Base-by-base conservation (phyloP, 2,888 invertebrate species). In the Lamellibrachia columna region DNA sequence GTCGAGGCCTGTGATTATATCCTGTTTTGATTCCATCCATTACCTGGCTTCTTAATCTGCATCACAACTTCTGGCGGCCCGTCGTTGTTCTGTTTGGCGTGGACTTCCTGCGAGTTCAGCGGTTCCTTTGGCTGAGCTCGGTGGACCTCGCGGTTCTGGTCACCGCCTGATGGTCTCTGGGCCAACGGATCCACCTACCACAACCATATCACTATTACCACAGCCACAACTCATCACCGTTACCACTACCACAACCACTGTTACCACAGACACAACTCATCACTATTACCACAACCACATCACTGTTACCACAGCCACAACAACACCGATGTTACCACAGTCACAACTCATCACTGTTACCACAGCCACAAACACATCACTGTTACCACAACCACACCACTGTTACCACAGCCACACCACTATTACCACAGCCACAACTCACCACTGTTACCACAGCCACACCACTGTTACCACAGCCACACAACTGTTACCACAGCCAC, bases 31-130 rank as follows among this genome's bases (percentile, higher is more conserved):
- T 75, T 11, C 75, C 6, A 22, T 22, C 75, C 15, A 75, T 75
- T 75, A 75, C 75, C 75, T 75, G 75, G 75, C 22, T 75, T 75
- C 75, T 75, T 75, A n/a, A 75, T 75, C 75, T 75, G 75, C 75
- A 75, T 75, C 22, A 75, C 22, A 15, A 75, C 75, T 75, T 75
- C 75, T 75, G 75, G 75, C 22, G 15, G 75, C 22, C 6, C 75
- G 2, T 75, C 75, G 1, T 75, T 75, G 75, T 75, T 22, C 75
- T 75, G 75, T 75, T 75, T 75, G 75, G 75, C 75, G 75, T 75
- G 75, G 15, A 75, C 75, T 75, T 75, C 75, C 75, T 75, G 75
- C 6, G 75, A 75, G 75, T 75, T 75, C 15, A 75, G 75, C 15
- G 75, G 75, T 75, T 75, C 75, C 11, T 75, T 75, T 6, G 75